Base-by-base conservation (phyloP, 2,797 vertebrate species). In the Pangasius larnaudii region DNA sequence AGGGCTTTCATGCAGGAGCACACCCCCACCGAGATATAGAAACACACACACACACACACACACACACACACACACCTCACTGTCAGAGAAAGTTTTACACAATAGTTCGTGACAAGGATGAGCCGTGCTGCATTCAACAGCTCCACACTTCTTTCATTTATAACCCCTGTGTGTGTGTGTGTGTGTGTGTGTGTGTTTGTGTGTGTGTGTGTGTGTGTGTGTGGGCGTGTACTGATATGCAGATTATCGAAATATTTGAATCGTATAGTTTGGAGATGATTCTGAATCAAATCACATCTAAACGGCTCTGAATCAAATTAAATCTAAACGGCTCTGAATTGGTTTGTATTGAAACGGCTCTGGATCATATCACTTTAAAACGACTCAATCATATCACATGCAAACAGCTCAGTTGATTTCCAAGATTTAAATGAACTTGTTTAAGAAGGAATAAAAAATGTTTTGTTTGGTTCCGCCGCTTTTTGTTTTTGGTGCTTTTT, bases 1-100 rank as follows among this genome's bases (percentile, higher is more conserved):
- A 80, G 51, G 77, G 30, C 30, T 58, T 80, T 80, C 51, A 78
- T 78, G n/a, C 75, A 33, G 30, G 49, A 56, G 75, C 33, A 80
- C 77, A 58, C 30, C 78, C 53, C 53, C 11, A 80, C 33, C 1
- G 1, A 59, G 53, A 80, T 24, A 80, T 36, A 58, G 18, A 58
- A 33, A 59, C 30, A 39, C 53, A 80, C 78, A 78, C 75, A 49
- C 39, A 72, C 39, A 72, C 71, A 72, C 69, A 42, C 69, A 72
- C 69, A 74, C 71, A 51, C 42, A 75, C 42, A 78, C 75, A 79
- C 77, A 79, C 75, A 53, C 14, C 53, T 58, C 30, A 58, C 2
- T 0, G 11, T 58, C 51, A 79, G 77, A 58, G 53, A 79, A 58
- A 39, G 77, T 79, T 51, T 33, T 22, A 79, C 49, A 74, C 39